Base-by-base conservation (phyloP, 2,113 vertebrate genomes). In the Conger conger region DNA sequence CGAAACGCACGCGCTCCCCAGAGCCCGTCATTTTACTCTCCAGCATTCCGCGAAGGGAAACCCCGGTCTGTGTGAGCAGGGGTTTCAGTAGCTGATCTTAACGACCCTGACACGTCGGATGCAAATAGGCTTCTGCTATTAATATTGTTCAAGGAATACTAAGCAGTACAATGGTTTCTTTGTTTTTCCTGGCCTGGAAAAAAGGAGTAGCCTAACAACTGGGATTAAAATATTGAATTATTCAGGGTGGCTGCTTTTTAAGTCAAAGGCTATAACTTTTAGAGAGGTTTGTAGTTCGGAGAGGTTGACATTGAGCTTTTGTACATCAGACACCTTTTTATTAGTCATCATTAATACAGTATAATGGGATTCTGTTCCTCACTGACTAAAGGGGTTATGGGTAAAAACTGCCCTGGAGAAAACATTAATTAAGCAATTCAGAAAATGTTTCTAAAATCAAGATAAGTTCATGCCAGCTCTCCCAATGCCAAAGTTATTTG, bases 71-170 rank as follows among this genome's bases (percentile, higher is more conserved):
- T 38, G 35, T 78, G 38, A 23, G 76, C 76, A 37, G 35, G 36
- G 17, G 6, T 78, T 78, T 78, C 76, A 38, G 76, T 20, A 37
- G 33, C 76, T 78, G 76, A 78, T 36, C 76, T 73, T 73, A 73
- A 73, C 68, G 68, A 73, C 27, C 8, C 27, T 73, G 68, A 73
- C 76, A 78, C 35, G 33, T 18, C 76, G 13, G 35, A 78, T 78
- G 76, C 35, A 37, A 78, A 78, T 36, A 78, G 76, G 76, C 36
- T 38, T 87, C 76, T 38, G 76, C 20, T 78, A 87, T 95, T 0
- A 94, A 96, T 85, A 92, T 94, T 18, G 93, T 96, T 16, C 96
- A 95, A 0, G 96, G 37, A 78, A 78, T 37, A 78, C 38, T 78
- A 36, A 78, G 20, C n/a, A 33, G 68, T 33, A 73, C 33, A 73